A percentile compares a stretch with the other conserved stretches of the same genome.
Conservation (phyloP, 1,140 invertebrate genomes). For the Rhagoletis pomonella region DNA sequence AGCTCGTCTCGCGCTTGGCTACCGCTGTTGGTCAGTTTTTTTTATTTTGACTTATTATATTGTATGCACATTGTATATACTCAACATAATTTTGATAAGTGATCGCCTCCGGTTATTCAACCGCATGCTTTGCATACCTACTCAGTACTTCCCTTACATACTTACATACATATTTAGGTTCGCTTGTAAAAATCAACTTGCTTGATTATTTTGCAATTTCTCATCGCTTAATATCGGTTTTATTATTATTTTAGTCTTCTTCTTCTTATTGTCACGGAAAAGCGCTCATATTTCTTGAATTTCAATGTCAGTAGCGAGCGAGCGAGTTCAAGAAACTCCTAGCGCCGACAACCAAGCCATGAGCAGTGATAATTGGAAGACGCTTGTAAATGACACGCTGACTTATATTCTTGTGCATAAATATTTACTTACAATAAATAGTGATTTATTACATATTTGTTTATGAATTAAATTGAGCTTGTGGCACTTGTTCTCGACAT, state of each 20-base stretch:
- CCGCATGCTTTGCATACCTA: slow-evolving; percentile 22
- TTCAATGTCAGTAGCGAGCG: slow-evolving; percentile 21
- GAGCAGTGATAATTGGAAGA: slow-evolving; percentile 13
- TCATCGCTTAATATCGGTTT: not conserved
- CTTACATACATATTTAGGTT: not conserved
- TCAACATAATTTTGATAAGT: slow-evolving; percentile 16
- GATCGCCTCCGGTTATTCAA: slow-evolving; percentile 25
- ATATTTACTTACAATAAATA: slow-evolving; percentile 1
- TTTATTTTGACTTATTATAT: not conserved
- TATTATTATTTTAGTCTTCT: not conserved
- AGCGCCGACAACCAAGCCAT: not conserved
- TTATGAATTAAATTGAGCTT: no score
- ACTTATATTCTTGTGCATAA: slow-evolving; percentile 26
- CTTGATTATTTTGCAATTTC: not conserved
- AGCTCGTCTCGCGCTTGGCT: not conserved
- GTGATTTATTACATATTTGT: slow-evolving; percentile 10
- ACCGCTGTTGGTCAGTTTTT: not conserved
- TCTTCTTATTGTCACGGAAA: slow-evolving; percentile 10
- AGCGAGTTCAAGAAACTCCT: slow-evolving; percentile 21
- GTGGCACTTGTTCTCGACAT: no score
- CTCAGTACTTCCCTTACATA: not conserved
- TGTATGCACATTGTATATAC: not conserved
- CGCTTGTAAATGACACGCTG: not conserved
- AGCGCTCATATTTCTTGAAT: slow-evolving; percentile 27
- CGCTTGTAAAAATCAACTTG: not conserved